Conservation (phyloP, 2,113 vertebrate species). For the Gallinago media region DNA sequence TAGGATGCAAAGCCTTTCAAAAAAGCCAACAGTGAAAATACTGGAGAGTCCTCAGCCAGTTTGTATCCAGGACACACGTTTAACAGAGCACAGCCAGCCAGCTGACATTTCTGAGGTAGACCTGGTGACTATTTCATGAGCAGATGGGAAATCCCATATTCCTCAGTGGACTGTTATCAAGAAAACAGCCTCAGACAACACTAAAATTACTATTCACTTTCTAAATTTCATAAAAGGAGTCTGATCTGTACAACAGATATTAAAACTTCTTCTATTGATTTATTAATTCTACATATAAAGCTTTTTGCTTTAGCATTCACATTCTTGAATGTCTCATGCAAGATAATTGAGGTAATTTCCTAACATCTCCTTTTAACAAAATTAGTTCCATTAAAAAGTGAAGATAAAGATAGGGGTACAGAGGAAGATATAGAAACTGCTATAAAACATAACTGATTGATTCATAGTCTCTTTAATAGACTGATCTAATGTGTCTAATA, state of each 20-base stretch:
- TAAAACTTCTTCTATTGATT: background rate
- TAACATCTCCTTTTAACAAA: conserved; percentile 24
- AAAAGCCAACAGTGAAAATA: background rate
- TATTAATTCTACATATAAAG: background rate
- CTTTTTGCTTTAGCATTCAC: background rate
- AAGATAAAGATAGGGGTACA: conserved; percentile 20
- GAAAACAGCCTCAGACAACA: conserved; percentile 32
- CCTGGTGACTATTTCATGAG: conserved; percentile 20
- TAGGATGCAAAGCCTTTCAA: background rate
- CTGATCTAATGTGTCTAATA: background rate
- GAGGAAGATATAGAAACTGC: background rate
- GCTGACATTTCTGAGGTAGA: conserved; percentile 7
- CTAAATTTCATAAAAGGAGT: background rate
- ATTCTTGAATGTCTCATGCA: background rate
- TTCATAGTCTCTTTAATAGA: conserved; percentile 38
- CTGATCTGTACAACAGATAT: background rate
- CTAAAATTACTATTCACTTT: background rate
- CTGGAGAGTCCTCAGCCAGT: background rate
- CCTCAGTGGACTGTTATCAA: background rate
- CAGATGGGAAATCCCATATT: conserved; percentile 20
- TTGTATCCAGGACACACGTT: background rate
- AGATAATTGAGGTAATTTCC: conserved; percentile 51
- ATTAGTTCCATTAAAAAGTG: conserved; percentile 32
- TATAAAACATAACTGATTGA: conserved; percentile 42
- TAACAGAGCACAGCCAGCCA: background rate